phyloP scores from a whole-genome alignment of 2,888 invertebrate species.

The Trichogramma evanescens region DNA sequence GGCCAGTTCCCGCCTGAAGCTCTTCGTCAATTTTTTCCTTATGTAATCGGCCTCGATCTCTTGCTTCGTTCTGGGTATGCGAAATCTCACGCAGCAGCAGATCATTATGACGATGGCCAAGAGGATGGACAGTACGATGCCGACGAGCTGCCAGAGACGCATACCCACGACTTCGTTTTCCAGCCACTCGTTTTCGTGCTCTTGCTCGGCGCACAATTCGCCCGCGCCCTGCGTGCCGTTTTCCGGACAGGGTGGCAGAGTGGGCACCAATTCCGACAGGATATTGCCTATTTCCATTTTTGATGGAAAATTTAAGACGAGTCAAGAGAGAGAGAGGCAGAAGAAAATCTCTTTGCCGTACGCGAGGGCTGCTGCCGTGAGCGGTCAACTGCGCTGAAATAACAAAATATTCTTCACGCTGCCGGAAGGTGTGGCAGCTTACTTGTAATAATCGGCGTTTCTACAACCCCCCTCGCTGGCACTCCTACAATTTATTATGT shows the following conservation, averaged over 20 bases:
- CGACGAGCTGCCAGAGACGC: slow-evolving; percentile 66
- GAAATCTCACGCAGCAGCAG: slow-evolving; percentile 84
- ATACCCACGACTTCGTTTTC: slow-evolving; percentile 64
- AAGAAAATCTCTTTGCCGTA: too few species aligned
- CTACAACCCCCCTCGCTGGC: too few species aligned
- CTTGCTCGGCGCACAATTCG: slow-evolving; percentile 31
- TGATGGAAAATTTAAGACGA: too few species aligned
- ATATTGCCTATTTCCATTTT: too few species aligned
- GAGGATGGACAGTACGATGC: slow-evolving; percentile 37
- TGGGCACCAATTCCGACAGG: too few species aligned
- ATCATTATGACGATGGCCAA: slow-evolving; percentile 56
- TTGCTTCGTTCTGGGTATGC: slow-evolving; percentile 89
- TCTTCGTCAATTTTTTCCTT: slow-evolving; percentile 72
- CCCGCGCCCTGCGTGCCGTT: slow-evolving; percentile 30
- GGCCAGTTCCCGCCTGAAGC: slow-evolving; percentile 73
- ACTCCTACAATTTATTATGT: too few species aligned
- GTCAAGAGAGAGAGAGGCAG: too few species aligned
- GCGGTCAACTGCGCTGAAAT: too few species aligned
- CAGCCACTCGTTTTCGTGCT: slow-evolving; percentile 56
- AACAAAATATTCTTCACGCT: too few species aligned
- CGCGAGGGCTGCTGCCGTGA: too few species aligned
- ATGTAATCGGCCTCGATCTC: slow-evolving; percentile 91
- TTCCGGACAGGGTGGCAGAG: slow-evolving; percentile 29
- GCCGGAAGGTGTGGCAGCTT: too few species aligned
- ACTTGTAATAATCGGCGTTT: too few species aligned